These are phyloP conservation scores for Dendrocopos noguchii DNA, from an alignment of 2,113 vertebrate species.

Conservation along the genomic window DNA sequence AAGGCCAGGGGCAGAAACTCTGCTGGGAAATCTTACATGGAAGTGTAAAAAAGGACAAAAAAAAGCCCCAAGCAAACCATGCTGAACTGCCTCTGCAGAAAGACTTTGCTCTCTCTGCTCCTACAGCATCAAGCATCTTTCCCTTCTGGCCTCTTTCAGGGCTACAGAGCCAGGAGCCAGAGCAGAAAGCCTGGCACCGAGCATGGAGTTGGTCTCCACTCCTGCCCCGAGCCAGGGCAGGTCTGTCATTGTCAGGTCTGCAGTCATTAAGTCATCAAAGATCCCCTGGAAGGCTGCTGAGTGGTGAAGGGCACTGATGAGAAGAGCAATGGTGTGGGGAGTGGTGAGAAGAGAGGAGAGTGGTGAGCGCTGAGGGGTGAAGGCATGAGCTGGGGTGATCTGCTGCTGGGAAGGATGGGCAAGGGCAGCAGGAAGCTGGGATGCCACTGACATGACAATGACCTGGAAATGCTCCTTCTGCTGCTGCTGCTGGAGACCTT, in stretches of 20 bases:
- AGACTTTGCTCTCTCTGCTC: neutral
- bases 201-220: neutral
- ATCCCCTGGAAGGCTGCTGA: neutral
- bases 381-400: neutral
- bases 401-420: neutral
- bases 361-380: neutral
- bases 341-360: neutral
- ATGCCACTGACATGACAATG: neutral
- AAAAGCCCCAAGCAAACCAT: neutral
- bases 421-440: neutral
- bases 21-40: neutral
- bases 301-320: neutral
- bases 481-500: neutral
- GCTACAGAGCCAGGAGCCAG: neutral
- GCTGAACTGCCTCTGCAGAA: neutral
- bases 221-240: neutral
- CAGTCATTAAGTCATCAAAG: neutral
- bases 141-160: neutral
- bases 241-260: neutral
- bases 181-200: neutral
- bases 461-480: neutral
- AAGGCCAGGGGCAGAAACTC: neutral
- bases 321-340: neutral
- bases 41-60: neutral
- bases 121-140: neutral